Evolutionary conservation across 1,140 invertebrate genomes (phyloP).

Genomic region (Drosophila nikananu): DNA sequence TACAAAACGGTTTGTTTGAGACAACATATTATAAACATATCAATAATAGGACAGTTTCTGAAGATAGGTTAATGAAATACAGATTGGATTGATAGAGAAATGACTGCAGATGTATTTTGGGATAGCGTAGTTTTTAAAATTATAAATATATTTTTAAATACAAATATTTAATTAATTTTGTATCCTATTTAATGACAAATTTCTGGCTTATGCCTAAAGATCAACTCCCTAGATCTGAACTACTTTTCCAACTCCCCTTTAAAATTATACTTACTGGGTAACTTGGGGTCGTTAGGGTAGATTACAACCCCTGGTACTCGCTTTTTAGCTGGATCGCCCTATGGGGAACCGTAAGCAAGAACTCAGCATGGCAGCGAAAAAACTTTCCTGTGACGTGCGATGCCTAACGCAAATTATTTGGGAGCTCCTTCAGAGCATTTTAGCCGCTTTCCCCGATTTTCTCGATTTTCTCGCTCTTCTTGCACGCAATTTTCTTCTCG

Average conservation of each 20-base stretch:
- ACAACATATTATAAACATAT: too few species aligned
- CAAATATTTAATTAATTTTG: neutral
- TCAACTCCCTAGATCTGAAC: too few species aligned
- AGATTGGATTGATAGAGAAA: too few species aligned
- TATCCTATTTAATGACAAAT: too few species aligned
- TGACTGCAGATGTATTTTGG: too few species aligned
- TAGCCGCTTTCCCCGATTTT: conserved; percentile 34
- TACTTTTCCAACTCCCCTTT: neutral
- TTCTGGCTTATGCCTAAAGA: neutral
- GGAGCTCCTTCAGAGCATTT: conserved; percentile 63
- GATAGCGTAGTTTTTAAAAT: too few species aligned
- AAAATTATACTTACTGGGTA: neutral
- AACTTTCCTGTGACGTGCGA: conserved; percentile 61
- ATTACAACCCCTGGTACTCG: neutral
- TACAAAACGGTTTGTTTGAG: too few species aligned
- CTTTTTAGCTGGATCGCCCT: conserved; percentile 1
- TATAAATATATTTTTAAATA: too few species aligned
- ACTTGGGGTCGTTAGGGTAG: neutral
- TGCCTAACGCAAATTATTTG: conserved; percentile 69
- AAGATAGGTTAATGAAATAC: neutral
- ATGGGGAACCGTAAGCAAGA: conserved; percentile 23
- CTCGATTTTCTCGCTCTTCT: conserved; percentile 40
- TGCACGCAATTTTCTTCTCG: conserved; percentile 58
- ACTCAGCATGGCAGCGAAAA: conserved; percentile 8
- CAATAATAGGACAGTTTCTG: neutral